Percentiles rank a stretch among this genome's conserved stretches.
These are phyloP conservation scores for Oophaga sylvatica DNA, from an alignment of 2,797 vertebrate genomes.

Conservation along the genomic window DNA sequence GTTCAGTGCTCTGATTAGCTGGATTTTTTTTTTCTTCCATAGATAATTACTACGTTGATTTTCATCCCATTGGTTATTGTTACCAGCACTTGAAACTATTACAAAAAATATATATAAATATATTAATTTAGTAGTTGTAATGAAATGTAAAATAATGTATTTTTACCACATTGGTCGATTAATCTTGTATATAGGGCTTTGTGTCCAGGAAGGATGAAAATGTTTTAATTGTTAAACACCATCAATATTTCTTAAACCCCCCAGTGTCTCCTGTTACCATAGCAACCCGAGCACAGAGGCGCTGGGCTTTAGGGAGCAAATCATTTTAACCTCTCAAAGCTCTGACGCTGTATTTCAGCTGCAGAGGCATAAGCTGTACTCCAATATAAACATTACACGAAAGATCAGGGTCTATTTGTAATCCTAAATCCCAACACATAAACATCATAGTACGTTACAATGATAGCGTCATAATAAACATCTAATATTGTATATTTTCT, in stretches of 20 bases:
- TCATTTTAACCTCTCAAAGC: constrained; percentile 35
- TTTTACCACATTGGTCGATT: neutral
- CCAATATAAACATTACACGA: neutral
- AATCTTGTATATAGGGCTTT: neutral
- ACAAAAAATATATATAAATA: too few species aligned
- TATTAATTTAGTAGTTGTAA: too few species aligned
- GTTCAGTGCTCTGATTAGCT: too few species aligned
- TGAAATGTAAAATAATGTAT: neutral
- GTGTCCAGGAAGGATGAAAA: neutral
- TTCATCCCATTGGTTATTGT: too few species aligned
- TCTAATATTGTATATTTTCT: too few species aligned
- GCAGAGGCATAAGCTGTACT: neutral
- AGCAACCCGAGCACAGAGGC: constrained; percentile 33
- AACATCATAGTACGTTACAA: neutral
- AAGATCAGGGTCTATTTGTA: neutral
- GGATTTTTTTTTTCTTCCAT: too few species aligned
- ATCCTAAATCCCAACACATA: neutral
- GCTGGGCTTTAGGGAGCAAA: constrained; percentile 30
- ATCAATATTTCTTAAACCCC: constrained; percentile 42
- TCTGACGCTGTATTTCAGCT: constrained; percentile 2
- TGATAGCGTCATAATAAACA: too few species aligned
- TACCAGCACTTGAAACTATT: too few species aligned
- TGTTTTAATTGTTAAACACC: constrained; percentile 38
- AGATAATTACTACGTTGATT: too few species aligned
- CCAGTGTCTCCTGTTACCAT: constrained; percentile 45